These are phyloP conservation scores for Zonotrichia leucophrys DNA, from an alignment of 2,113 vertebrate genomes.

Conservation along the genomic window DNA sequence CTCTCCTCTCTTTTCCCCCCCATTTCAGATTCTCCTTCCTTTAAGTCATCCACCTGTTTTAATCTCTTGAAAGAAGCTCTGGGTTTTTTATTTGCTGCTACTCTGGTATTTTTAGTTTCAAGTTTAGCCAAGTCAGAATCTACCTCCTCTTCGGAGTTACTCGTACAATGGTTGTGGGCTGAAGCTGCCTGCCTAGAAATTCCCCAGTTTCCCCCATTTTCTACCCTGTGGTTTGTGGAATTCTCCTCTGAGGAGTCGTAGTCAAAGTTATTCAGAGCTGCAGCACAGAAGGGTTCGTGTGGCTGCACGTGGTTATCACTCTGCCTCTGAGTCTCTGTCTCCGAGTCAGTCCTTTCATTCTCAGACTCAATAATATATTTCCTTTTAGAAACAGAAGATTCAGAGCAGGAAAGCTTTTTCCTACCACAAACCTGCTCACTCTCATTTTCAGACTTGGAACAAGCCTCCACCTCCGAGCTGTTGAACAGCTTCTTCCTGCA, in stretches of 20 bases:
- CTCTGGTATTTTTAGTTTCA: slow-evolving; percentile 17
- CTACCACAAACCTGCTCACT: background rate
- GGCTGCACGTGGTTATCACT: background rate
- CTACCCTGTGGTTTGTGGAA: slow-evolving; percentile 43
- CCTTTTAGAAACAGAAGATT: background rate
- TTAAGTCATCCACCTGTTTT: slow-evolving; percentile 45
- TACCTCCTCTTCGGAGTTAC: slow-evolving; percentile 58
- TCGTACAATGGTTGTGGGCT: background rate
- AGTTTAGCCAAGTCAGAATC: slow-evolving; percentile 40
- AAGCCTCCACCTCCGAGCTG: slow-evolving; percentile 40
- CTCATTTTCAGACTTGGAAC: slow-evolving; percentile 58
- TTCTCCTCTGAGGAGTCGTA: slow-evolving; percentile 58
- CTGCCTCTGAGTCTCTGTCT: slow-evolving; percentile 52
- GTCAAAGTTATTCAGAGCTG: background rate
- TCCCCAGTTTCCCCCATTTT: background rate
- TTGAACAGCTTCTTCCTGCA: slow-evolving; percentile 49
- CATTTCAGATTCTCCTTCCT: slow-evolving; percentile 28
- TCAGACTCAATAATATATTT: slow-evolving; percentile 62
- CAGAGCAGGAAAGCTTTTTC: background rate
- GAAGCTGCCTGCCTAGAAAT: background rate
- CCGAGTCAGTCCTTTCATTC: slow-evolving; percentile 62
- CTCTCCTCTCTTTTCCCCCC: background rate
- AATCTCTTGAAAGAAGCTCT: slow-evolving; percentile 50
- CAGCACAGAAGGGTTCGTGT: background rate
- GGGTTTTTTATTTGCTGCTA: background rate